Evolutionary conservation across 2,797 vertebrate species (phyloP), one percentile per base, ranked within the genome.

Genomic region (Pogoniulus pusillus): DNA sequence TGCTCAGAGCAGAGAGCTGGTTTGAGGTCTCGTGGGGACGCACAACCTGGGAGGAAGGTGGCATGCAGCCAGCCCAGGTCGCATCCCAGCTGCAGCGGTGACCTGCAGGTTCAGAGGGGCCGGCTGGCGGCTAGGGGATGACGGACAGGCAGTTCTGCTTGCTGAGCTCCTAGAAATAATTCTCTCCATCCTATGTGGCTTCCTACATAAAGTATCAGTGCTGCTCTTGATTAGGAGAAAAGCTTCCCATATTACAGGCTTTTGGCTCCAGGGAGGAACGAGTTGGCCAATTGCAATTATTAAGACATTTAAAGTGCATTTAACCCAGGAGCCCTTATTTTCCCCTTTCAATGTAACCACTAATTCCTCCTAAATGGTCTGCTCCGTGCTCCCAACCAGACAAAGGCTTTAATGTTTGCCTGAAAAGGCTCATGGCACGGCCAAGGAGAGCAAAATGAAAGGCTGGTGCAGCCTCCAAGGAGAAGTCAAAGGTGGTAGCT

Each of bases 301-400:
- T 95, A 96, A 96, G 95, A 96, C 95, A 94, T 96, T 96, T 96
- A 93, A 94, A 96, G 96, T 83, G 89, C 94, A 64, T 96, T 96
- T 96, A 95, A 96, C 96, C 94, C 94, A 95, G 92, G 83, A 96
- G 93, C 95, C 91, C 94, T 95, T 93, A 94, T 95, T 95, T 94
- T 96, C 91, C 81, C 87, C 93, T 95, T 60, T 95, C 94, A 95
- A 66, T 81, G 82, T 90, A 93, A 94, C 93, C 91, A 82, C 95
- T 93, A 91, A 96, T 88, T 85, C 91, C 94, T 94, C 82, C 92
- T 92, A 89, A 92, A 91, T 65, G 60, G 82, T 63, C 91, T 88
- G 89, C 90, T 93, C 94, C 64, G 24, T 27, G 13, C 90, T 81
- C 39, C 37, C 78, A 24, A 86, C 23, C 81, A 94, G 94, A 96